phyloP scores from a whole-genome alignment of 2,888 invertebrate genomes.

The Hirtodrosophila confusa region DNA sequence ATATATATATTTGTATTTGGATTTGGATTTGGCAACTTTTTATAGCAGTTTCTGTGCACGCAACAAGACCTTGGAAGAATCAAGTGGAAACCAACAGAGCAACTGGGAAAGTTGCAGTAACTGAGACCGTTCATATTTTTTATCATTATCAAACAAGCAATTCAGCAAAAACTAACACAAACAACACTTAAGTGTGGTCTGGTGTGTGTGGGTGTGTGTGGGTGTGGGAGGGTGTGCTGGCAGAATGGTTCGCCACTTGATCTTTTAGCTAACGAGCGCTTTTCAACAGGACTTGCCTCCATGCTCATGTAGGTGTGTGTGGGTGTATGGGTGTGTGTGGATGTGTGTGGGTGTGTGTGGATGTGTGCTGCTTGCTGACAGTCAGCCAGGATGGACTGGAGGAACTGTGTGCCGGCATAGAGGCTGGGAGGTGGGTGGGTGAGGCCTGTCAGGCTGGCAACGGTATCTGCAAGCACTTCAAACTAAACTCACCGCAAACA shows the following conservation, averaged over 20 bases:
- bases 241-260: constrained; percentile 66
- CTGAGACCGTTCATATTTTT: constrained; percentile 38
- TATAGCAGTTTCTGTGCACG: not conserved
- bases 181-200: constrained; percentile 74
- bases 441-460: constrained; percentile 48
- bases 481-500: constrained; percentile 80
- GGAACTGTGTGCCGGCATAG: not conserved
- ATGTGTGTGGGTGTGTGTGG: constrained; percentile 4
- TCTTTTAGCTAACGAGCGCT: constrained; percentile 77
- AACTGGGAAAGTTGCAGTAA: constrained; percentile 31
- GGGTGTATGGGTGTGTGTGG: too few relatives aligned
- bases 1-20: not conserved
- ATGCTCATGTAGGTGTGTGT: constrained; percentile 4
- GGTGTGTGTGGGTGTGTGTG: constrained; percentile 26
- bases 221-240: constrained; percentile 12
- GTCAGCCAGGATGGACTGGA: constrained; percentile 15
- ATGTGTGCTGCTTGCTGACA: constrained; percentile 37
- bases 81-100: constrained; percentile 21
- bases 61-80: constrained; percentile 10
- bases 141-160: constrained; percentile 70
- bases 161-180: constrained; percentile 77
- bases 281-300: constrained; percentile 67
- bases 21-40: constrained; percentile 1
- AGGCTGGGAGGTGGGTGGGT: not conserved
- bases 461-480: constrained; percentile 76